A percentile compares a stretch with the other conserved stretches of the same genome.
Evolutionary conservation across 1,140 invertebrate genomes (phyloP).

Genomic region (Drosophila eugracilis): DNA sequence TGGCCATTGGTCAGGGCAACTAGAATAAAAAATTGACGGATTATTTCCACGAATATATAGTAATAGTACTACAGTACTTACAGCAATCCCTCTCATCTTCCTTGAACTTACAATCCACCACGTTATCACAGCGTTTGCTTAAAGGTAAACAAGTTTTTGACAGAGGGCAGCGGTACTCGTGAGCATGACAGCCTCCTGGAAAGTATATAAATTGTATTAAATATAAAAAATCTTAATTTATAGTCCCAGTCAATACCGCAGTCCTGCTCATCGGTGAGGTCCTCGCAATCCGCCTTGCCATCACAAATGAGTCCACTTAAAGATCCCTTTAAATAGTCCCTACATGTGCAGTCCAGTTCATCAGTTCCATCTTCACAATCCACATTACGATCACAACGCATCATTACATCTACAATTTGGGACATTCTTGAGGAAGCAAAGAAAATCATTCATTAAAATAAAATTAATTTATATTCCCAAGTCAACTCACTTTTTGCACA

Average conservation of each 20-base stretch:
- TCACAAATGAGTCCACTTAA: slow-evolving; percentile 88
- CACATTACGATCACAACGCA: slow-evolving; percentile 88
- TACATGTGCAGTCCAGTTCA: slow-evolving; percentile 90
- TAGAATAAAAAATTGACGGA: slow-evolving; percentile 67
- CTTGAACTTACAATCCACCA: slow-evolving; percentile 87
- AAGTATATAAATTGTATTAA: not conserved
- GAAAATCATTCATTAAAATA: not conserved
- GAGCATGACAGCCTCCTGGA: slow-evolving; percentile 50
- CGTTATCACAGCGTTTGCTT: slow-evolving; percentile 87
- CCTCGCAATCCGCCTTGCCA: slow-evolving; percentile 91
- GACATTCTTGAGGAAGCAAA: slow-evolving; percentile 85
- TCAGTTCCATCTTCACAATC: slow-evolving; percentile 94
- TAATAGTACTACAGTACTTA: slow-evolving; percentile 84
- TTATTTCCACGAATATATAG: too few relatives aligned
- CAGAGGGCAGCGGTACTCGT: slow-evolving; percentile 71
- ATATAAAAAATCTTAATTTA: not conserved
- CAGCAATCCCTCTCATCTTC: slow-evolving; percentile 91
- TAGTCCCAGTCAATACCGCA: slow-evolving; percentile 86
- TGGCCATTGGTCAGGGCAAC: slow-evolving; percentile 88
- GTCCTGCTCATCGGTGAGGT: slow-evolving; percentile 90
- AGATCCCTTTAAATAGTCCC: slow-evolving; percentile 87
- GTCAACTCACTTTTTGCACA: slow-evolving; percentile 70
- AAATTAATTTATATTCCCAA: too few relatives aligned
- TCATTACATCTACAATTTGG: slow-evolving; percentile 87
- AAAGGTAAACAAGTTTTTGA: slow-evolving; percentile 86